phyloP scores from a whole-genome alignment of 2,113 vertebrate species.

The Mungos mungo region DNA sequence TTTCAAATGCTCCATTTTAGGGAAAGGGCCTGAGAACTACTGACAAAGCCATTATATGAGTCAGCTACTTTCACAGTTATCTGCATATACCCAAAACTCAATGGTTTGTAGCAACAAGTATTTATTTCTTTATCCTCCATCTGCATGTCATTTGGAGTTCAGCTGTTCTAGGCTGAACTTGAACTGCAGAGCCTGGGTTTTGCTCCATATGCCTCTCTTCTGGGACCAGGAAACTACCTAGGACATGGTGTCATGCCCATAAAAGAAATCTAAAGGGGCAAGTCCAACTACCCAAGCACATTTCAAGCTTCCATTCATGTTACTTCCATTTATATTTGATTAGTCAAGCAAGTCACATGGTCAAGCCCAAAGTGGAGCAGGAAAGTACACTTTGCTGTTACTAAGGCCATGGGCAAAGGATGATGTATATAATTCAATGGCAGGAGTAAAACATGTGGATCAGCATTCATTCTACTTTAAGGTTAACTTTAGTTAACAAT shows the following conservation, averaged over 20 bases:
- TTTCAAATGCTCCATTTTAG: neutral
- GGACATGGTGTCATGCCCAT: neutral
- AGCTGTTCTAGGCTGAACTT: neutral
- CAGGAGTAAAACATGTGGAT: neutral
- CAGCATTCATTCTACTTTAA: neutral
- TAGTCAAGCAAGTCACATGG: neutral
- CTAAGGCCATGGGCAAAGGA: neutral
- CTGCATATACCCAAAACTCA: neutral
- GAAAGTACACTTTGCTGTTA: neutral
- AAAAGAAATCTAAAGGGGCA: conserved; percentile 1
- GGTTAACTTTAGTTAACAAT: neutral
- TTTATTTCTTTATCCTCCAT: neutral
- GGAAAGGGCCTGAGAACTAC: neutral
- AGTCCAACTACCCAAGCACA: neutral
- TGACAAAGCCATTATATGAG: neutral
- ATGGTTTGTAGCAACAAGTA: neutral
- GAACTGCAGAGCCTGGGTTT: neutral
- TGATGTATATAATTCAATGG: neutral
- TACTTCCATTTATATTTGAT: neutral
- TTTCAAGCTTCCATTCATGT: neutral
- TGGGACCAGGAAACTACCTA: neutral
- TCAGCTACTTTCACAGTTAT: neutral
- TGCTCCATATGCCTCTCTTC: neutral
- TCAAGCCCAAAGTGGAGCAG: neutral
- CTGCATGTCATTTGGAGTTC: neutral